Conservation (phyloP, 2,888 invertebrate species). For the Volucella bombylans region DNA sequence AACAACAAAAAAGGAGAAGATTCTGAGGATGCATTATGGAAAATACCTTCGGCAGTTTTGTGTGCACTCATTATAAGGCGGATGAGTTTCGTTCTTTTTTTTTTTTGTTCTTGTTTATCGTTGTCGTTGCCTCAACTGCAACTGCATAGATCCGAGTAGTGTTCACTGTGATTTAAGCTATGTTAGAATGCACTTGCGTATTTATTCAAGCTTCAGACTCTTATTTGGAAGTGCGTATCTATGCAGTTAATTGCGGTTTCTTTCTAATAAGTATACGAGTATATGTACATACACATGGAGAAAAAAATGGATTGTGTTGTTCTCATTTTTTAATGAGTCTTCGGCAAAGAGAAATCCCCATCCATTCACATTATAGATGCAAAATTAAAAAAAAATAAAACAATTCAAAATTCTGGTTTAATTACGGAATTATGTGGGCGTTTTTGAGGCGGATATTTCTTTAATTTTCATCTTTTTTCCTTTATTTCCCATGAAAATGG, state of each 20-base stretch:
- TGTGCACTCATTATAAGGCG: constrained; percentile 62
- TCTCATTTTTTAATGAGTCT: constrained; percentile 46
- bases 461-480: constrained; percentile 20
- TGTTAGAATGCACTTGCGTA: constrained; percentile 35
- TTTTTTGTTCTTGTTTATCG: constrained; percentile 24
- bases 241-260: constrained; percentile 67
- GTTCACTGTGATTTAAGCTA: constrained; percentile 4
- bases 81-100: constrained; percentile 60
- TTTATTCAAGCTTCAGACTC: constrained; percentile 6
- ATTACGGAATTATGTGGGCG: constrained; percentile 68
- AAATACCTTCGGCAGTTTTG: constrained; percentile 67
- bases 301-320: constrained; percentile 63
- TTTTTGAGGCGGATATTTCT: constrained; percentile 31
- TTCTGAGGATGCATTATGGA: constrained; percentile 51
- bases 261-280: constrained; percentile 6
- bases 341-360: constrained; percentile 11
- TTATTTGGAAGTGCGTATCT: constrained; percentile 37
- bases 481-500: constrained; percentile 12
- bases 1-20: constrained; percentile 13
- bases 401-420: constrained; percentile 46
- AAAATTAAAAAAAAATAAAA: constrained; percentile 42
- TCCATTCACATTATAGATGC: constrained; percentile 6
- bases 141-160: background rate
- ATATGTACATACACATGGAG: background rate
- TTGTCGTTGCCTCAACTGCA: constrained; percentile 32